phyloP scores from a whole-genome alignment of 2,797 vertebrate species.

The Oreochromis grahami region DNA sequence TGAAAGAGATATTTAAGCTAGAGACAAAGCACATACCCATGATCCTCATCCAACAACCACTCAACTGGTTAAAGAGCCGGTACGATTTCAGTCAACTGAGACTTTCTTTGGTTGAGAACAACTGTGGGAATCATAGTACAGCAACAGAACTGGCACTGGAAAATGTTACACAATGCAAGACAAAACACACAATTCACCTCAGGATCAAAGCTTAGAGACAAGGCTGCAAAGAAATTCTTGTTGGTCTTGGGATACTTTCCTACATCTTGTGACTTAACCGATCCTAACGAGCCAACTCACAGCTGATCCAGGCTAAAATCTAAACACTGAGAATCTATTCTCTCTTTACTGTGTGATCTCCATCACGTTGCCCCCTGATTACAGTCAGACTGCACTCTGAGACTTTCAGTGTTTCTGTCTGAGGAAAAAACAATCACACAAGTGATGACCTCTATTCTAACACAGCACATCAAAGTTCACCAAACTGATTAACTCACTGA shows the following conservation, averaged over 20 bases:
- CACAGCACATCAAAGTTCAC: background rate
- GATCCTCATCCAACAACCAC: background rate
- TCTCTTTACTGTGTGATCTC: background rate
- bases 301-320: background rate
- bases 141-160: background rate
- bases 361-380: background rate
- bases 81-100: background rate
- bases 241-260: background rate
- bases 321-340: background rate
- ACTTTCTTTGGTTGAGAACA: background rate
- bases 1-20: background rate
- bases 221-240: background rate
- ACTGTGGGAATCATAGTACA: background rate
- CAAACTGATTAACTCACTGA: background rate
- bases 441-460: background rate
- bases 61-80: background rate
- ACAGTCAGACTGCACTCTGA: background rate
- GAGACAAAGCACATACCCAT: background rate
- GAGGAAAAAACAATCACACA: background rate
- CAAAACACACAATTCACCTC: background rate
- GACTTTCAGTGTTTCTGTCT: background rate
- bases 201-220: background rate
- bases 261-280: background rate
- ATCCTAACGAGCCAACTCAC: background rate
- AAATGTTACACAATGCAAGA: background rate